Percentiles rank a stretch among this genome's conserved stretches.
Conservation (phyloP, 2,113 vertebrate genomes). For the Brachyhypopomus occidentalis region DNA sequence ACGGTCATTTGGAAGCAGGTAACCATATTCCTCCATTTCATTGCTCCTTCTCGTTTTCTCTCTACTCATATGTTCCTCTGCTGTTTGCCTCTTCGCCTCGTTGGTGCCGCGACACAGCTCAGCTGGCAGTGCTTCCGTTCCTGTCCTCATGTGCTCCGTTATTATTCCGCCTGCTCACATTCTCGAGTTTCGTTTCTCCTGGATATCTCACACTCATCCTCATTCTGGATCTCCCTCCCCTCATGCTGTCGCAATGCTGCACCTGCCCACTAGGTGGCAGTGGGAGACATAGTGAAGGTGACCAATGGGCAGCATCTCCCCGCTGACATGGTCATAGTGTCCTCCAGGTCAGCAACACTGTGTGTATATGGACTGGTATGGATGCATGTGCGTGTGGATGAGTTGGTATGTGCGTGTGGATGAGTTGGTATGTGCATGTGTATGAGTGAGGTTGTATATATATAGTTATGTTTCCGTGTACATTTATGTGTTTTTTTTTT, state of each 20-base stretch:
- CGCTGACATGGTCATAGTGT: constrained; percentile 96
- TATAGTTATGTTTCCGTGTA: constrained; percentile 21
- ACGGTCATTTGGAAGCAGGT: constrained; percentile 98
- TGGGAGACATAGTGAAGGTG: constrained; percentile 98
- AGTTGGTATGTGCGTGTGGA: not conserved
- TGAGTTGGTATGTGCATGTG: not conserved
- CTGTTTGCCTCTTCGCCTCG: not conserved
- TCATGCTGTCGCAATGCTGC: constrained; percentile 71
- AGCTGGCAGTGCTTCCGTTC: constrained; percentile 23
- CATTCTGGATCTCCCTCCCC: constrained; percentile 65
- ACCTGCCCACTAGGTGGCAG: constrained; percentile 87
- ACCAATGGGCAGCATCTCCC: constrained; percentile 97
- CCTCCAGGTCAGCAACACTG: constrained; percentile 88
- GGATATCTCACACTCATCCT: constrained; percentile 50
- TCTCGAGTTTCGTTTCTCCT: constrained; percentile 30
- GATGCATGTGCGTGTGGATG: constrained; percentile 5
- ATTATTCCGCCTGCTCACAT: constrained; percentile 15
- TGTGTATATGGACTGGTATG: constrained; percentile 46
- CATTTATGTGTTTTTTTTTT: constrained; percentile 17
- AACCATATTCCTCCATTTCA: constrained; percentile 47
- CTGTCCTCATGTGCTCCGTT: constrained; percentile 26
- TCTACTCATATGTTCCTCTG: not conserved
- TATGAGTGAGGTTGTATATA: constrained; percentile 44
- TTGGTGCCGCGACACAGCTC: not conserved
- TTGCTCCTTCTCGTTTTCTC: constrained; percentile 16